Base-by-base conservation (phyloP, 1,140 invertebrate genomes). In the Apis laboriosa region DNA sequence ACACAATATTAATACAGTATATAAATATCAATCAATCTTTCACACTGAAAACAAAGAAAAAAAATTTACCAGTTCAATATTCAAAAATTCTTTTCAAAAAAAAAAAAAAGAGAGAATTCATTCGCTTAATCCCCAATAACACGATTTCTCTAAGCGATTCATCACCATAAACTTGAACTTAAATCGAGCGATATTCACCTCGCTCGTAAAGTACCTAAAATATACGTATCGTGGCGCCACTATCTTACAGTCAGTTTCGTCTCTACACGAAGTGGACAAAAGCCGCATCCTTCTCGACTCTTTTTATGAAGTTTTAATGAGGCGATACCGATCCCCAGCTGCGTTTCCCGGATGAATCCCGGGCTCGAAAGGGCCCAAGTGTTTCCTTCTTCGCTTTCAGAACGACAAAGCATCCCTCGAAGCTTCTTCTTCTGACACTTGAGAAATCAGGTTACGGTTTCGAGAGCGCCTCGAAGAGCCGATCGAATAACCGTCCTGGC, bases 261-360 rank as follows among this genome's bases (percentile, higher is more conserved):
- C 58, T 63, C 43, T 53, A 53, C 28, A 55, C 24, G 19, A 58
- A 67, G 68, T 63, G 61, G 55, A 77, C 63, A 61, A 80, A 77
- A 67, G 83, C 77, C 53, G 19, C 34, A n/a, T 43, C 34, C 28
- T 43, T 24, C 51, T 43, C 28, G 53, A 67, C n/a, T 63, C 80
- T 89, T 86, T 88, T 71, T 72, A 83, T 85, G 73, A 66, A 64
- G 83, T 75, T 88, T 89, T 88, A 88, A 87, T 88, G 83, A 89
- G 85, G 66, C 84, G 85, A 87, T 82, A 87, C 49, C 70, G 74
- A 67, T 68, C 81, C 83, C 80, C 71, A 53, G 79, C 71, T 75
- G 49, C 56, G 67, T 17, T 19, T n/a, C 68, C 9, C 9, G 1
- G 77, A 75, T 83, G 82, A 78, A 84, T 88, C 83, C 85, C 82